Conservation (phyloP, 2,797 vertebrate genomes). For the Tragelaphus oryx region DNA sequence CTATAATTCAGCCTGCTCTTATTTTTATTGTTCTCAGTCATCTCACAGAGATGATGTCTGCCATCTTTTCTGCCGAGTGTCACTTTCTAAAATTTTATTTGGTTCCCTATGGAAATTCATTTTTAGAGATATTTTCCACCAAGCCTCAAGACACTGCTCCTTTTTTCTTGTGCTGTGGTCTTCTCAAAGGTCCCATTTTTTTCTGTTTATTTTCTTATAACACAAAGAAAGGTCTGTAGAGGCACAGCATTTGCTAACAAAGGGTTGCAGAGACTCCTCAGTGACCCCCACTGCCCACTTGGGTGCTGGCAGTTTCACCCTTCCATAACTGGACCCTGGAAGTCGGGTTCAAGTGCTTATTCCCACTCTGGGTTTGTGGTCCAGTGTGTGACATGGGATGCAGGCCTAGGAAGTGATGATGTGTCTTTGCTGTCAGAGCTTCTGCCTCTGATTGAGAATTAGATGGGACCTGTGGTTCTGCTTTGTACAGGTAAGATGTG, state of each 20-base stretch:
- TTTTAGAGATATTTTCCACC: neutral
- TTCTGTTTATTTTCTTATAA: neutral
- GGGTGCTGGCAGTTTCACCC: neutral
- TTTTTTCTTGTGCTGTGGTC: neutral
- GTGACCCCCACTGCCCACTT: neutral
- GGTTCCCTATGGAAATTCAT: neutral
- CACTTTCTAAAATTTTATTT: neutral
- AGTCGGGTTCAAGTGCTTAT: neutral
- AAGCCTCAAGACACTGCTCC: neutral
- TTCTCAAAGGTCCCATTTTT: neutral
- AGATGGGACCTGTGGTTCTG: neutral
- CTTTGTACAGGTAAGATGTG: neutral
- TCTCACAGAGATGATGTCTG: neutral
- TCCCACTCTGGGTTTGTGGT: neutral
- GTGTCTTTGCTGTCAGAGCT: neutral
- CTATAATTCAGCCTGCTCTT: neutral
- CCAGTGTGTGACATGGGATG: neutral
- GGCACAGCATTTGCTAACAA: neutral
- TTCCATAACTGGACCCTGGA: neutral
- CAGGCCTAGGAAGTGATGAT: neutral
- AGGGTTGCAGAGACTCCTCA: neutral
- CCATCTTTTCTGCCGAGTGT: neutral
- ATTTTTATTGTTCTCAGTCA: neutral
- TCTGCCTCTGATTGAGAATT: neutral
- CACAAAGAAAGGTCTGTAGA: neutral